Percentiles rank a stretch among this genome's conserved stretches.
Evolutionary conservation across 2,888 invertebrate species (phyloP).

Genomic region (Ormyrus rosae): DNA sequence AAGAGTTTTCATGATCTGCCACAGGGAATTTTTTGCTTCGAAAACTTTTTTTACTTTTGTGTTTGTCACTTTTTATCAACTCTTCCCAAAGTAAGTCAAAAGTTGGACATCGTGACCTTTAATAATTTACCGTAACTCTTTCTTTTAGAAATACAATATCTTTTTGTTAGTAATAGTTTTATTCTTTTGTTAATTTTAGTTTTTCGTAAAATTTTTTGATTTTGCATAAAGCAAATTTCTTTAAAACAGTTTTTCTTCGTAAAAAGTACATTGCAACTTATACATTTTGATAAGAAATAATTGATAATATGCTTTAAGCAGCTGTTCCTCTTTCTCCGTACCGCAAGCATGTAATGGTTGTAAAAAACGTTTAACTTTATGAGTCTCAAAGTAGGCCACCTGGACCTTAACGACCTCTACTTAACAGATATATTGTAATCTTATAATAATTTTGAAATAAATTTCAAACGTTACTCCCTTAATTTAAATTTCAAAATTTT

Average conservation of each 20-base stretch:
- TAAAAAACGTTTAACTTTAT: constrained; percentile 22
- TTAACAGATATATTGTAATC: background rate
- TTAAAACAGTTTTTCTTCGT: background rate
- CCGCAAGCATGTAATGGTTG: constrained; percentile 2
- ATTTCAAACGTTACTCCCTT: background rate
- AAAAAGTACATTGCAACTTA: no score
- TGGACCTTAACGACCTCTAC: constrained; percentile 20
- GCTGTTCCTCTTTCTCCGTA: constrained; percentile 3
- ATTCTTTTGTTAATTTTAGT: no score
- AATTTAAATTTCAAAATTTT: no score
- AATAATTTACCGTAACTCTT: constrained; percentile 20
- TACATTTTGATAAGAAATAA: background rate
- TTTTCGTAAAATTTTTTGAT: background rate
- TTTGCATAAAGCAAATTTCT: background rate
- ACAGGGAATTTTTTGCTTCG: no score
- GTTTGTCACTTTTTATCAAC: constrained; percentile 1
- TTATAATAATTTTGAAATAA: background rate
- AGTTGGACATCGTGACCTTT: constrained; percentile 13
- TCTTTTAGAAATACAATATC: constrained; percentile 8
- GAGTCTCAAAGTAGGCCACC: constrained; percentile 8
- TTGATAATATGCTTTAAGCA: background rate
- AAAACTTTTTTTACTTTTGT: background rate
- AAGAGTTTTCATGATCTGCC: no score
- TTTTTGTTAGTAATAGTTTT: background rate
- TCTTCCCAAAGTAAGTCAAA: background rate